Base-by-base conservation (phyloP, 2,113 vertebrate genomes). In the Rhadina sibilatrix region DNA sequence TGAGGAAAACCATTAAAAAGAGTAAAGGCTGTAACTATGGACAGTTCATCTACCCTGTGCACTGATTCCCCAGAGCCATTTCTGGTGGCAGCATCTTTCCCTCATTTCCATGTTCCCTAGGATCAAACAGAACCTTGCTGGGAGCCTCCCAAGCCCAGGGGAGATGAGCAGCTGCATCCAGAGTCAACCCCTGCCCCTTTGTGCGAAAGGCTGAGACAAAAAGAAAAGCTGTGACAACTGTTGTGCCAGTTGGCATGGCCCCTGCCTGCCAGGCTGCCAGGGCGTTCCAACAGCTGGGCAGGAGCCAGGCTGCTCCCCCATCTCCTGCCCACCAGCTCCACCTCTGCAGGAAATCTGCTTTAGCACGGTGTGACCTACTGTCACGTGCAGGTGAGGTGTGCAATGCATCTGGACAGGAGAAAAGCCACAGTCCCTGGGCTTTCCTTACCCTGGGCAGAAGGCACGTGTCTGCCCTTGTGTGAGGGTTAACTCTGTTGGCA, bases 281-380 rank as follows among this genome's bases (percentile, higher is more conserved):
- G 70, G 9, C 38, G 8, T 28, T 49, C 56, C 54, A 40, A 4
- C 6, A 63, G 37, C 27, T 59, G 76, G 63, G 12, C 20, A 37
- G 12, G 49, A 50, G 60, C n/a, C 30, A 54, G 59, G 18, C 49
- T 93, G 47, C 83, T 70, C 38, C 61, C 56, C 16, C 25, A 3
- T 15, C 57, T 33, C 25, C 50, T 86, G 57, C 53, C 38, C 33
- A 59, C 8, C 22, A 53, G 42, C 56, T 49, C 46, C 52, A 57
- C 6, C 61, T 42, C 79, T 60, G 31, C 49, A 27, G 12, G 23
- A n/a, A 61, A 57, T 37, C 22, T 50, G 56, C 33, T 66, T 12
- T 15, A 31, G 63, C 37, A 31, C 1, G 0, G 0, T 6, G 42
- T 11, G 50, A 6, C 13, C 22, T 7, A 1, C 46, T 28, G 37